Conservation (phyloP, 2,888 invertebrate species). For the Mimas tiliae region DNA sequence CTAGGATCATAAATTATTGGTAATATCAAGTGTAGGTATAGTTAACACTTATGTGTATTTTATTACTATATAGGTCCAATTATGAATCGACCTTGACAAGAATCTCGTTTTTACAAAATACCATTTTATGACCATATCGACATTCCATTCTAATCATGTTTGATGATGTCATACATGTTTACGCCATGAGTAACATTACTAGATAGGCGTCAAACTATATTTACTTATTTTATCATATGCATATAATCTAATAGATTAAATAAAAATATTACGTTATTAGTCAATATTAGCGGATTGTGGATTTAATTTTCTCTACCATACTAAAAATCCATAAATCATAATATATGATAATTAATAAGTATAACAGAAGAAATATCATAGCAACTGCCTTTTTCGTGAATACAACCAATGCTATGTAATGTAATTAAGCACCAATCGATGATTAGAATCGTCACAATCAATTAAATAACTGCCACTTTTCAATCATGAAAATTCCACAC, state of each 20-base stretch:
- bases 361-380: neutral
- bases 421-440: constrained; percentile 4
- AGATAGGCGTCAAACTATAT: neutral
- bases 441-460: constrained; percentile 11
- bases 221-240: neutral
- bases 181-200: constrained; percentile 13
- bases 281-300: neutral
- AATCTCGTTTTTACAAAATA: constrained; percentile 8
- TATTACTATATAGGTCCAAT: constrained; percentile 9
- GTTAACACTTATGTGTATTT: neutral
- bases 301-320: too few species aligned
- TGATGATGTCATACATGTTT: constrained; percentile 17
- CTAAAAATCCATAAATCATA: too few species aligned
- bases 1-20: neutral
- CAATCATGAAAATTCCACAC: constrained; percentile 23
- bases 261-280: too few species aligned
- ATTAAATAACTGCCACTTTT: neutral
- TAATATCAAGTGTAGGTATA: neutral
- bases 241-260: neutral
- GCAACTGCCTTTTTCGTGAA: neutral
- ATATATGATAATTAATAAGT: too few species aligned
- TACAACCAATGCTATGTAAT: neutral
- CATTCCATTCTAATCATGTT: constrained; percentile 22
- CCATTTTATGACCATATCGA: neutral
- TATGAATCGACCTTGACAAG: constrained; percentile 2